These are phyloP conservation scores for Pediacus dermestoides DNA, from an alignment of 2,888 invertebrate genomes.

Conservation along the genomic window DNA sequence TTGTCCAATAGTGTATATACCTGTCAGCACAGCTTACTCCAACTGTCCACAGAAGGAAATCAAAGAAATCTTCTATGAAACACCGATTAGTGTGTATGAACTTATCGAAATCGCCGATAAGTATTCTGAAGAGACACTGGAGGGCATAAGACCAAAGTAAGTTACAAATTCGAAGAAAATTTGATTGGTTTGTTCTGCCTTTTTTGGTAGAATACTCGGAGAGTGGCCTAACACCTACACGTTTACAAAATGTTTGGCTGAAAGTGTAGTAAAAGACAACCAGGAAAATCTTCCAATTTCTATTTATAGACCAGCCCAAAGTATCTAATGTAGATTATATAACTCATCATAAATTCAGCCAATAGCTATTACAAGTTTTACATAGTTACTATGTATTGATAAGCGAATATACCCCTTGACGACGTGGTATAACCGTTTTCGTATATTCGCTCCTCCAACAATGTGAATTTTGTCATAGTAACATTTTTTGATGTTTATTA, in stretches of 20 bases:
- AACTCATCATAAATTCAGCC: too few species aligned
- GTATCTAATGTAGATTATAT: background rate
- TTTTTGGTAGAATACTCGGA: background rate
- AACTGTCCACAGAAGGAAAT: constrained; percentile 6
- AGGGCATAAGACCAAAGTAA: background rate
- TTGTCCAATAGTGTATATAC: too few species aligned
- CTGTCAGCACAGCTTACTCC: constrained; percentile 11
- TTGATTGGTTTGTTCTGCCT: background rate
- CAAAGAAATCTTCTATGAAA: constrained; percentile 8
- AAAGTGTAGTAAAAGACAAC: background rate
- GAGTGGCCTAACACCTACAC: background rate
- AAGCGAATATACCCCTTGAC: too few species aligned
- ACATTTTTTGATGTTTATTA: too few species aligned
- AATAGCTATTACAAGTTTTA: too few species aligned
- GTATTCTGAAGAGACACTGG: background rate
- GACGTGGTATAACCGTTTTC: too few species aligned
- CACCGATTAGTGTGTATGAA: constrained; percentile 4
- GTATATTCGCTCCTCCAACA: too few species aligned
- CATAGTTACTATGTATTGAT: too few species aligned
- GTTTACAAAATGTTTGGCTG: background rate
- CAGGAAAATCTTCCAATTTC: background rate
- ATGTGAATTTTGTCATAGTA: too few species aligned
- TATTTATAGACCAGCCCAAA: background rate
- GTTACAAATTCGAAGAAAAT: background rate
- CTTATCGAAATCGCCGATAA: constrained; percentile 1